Conservation (phyloP, 2,888 invertebrate genomes). For the Autographa pulchrina region DNA sequence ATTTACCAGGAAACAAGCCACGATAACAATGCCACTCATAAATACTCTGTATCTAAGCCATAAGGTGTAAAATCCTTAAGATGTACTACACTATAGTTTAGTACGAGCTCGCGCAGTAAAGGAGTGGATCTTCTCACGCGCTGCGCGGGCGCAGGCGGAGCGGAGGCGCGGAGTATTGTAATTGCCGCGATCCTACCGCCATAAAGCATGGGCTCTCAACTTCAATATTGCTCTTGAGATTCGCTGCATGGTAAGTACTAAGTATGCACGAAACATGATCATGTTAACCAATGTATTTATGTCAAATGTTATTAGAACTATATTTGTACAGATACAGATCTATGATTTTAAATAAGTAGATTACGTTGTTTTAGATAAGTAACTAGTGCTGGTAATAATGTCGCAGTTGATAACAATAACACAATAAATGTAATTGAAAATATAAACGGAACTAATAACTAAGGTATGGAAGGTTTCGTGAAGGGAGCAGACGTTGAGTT, state of each 20-base stretch:
- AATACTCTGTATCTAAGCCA: slow-evolving; percentile 2
- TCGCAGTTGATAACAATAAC: slow-evolving; percentile 2
- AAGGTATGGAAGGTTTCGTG: slow-evolving; percentile 26
- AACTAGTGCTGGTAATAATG: not conserved
- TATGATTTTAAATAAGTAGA: not conserved
- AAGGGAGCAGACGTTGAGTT: slow-evolving; percentile 59
- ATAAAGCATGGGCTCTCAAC: slow-evolving; percentile 70
- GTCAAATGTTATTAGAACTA: not conserved
- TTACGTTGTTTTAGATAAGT: not conserved
- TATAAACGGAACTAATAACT: slow-evolving; percentile 16
- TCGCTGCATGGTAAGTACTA: slow-evolving; percentile 26
- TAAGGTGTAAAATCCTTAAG: slow-evolving; percentile 22
- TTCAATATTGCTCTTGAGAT: slow-evolving; percentile 65
- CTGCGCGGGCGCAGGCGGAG: slow-evolving; percentile 48
- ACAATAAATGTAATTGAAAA: not conserved
- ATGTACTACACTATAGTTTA: not conserved
- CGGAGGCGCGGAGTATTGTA: slow-evolving; percentile 67
- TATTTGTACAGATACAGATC: not conserved
- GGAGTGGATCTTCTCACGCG: slow-evolving; percentile 71
- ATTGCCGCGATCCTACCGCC: slow-evolving; percentile 70
- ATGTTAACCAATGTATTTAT: not conserved
- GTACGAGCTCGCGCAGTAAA: slow-evolving; percentile 53
- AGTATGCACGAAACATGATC: not conserved
- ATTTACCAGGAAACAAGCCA: slow-evolving; percentile 54
- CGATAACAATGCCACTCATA: not conserved